Evolutionary conservation across 2,113 vertebrate genomes (phyloP).

Genomic region (Sigmodon hispidus): DNA sequence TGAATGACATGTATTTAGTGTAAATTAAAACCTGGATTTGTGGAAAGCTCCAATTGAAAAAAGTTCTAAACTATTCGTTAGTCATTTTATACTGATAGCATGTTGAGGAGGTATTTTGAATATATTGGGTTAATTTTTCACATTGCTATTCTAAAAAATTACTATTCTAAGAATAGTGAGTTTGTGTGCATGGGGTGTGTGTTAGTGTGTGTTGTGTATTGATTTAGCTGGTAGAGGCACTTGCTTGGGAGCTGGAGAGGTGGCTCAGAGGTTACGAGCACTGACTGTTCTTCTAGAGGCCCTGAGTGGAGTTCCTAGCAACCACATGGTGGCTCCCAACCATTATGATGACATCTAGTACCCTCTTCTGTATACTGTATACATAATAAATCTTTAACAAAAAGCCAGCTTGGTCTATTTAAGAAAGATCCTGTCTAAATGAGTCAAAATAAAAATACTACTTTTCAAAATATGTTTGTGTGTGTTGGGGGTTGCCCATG

Average conservation of each 20-base stretch:
- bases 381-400: too few relatives aligned
- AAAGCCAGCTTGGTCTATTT: background rate
- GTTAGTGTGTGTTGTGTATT: background rate
- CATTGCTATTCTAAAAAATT: too few relatives aligned
- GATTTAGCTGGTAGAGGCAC: background rate
- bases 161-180: background rate
- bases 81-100: background rate
- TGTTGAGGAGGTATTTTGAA: background rate
- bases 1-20: background rate
- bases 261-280: too few relatives aligned
- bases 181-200: background rate
- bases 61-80: background rate
- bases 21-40: background rate
- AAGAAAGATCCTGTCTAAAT: background rate
- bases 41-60: background rate
- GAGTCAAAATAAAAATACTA: background rate
- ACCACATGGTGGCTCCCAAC: too few relatives aligned
- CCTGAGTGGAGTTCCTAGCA: too few relatives aligned
- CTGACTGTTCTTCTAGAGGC: too few relatives aligned
- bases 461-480: background rate
- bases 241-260: too few relatives aligned
- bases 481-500: background rate
- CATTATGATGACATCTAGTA: too few relatives aligned
- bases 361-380: too few relatives aligned
- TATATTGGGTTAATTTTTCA: constrained; percentile 9